phyloP scores from a whole-genome alignment of 2,113 vertebrate genomes.

The Bettongia penicillata region DNA sequence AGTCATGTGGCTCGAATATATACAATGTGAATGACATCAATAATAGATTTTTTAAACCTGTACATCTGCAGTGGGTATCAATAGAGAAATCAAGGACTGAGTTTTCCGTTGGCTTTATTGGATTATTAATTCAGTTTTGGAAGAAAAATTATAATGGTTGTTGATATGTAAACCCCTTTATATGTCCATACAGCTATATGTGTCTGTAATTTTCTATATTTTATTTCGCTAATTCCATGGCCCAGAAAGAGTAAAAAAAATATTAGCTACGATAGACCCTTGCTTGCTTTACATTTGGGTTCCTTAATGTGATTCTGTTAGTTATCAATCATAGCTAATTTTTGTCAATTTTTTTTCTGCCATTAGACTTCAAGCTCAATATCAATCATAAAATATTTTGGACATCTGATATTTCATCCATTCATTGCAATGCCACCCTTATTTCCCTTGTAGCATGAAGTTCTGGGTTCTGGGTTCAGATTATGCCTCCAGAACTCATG shows the following conservation, averaged over 20 bases:
- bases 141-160: conserved; percentile 32
- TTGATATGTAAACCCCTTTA: conserved; percentile 2
- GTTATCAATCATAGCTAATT: background rate
- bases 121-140: conserved; percentile 17
- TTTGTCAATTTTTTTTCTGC: conserved; percentile 20
- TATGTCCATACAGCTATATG: background rate
- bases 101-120: conserved; percentile 5
- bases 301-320: background rate
- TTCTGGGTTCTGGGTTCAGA: background rate
- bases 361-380: background rate
- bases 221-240: conserved; percentile 29
- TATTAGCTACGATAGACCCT: background rate
- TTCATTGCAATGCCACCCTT: background rate
- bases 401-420: background rate
- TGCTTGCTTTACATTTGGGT: background rate
- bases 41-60: conserved; percentile 36
- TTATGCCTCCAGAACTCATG: background rate
- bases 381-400: background rate
- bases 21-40: background rate
- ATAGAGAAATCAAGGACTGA: conserved; percentile 5
- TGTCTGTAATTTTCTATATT: conserved; percentile 30
- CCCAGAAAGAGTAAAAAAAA: conserved; percentile 10
- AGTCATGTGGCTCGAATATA: conserved; percentile 31
- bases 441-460: background rate
- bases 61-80: conserved; percentile 2